phyloP scores from a whole-genome alignment of 2,888 invertebrate species.

The Schizotus pectinicornis region DNA sequence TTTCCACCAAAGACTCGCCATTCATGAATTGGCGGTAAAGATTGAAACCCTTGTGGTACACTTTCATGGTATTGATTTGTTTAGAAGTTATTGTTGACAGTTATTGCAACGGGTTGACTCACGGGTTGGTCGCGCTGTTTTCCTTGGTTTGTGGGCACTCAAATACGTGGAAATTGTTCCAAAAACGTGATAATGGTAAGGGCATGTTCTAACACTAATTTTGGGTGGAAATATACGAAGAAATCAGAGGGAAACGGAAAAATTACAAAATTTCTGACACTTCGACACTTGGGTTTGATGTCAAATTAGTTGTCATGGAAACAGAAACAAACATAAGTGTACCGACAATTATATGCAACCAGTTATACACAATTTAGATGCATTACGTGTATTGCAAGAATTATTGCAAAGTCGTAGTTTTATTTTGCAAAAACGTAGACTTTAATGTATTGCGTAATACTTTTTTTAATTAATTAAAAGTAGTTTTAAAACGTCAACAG shows the following conservation, averaged over 20 bases:
- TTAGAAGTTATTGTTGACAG: constrained; percentile 34
- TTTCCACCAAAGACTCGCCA: constrained; percentile 35
- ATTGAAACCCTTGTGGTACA: constrained; percentile 56
- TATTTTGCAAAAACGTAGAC: too few species aligned
- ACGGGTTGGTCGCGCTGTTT: too few species aligned
- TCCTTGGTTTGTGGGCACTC: too few species aligned
- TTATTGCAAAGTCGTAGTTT: too few species aligned
- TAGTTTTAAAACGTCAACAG: too few species aligned
- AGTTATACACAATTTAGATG: too few species aligned
- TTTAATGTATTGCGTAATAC: too few species aligned
- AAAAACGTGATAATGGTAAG: constrained; percentile 1
- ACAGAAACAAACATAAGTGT: not conserved
- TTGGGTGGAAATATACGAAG: not conserved
- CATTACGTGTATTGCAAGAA: too few species aligned
- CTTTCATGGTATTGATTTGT: constrained; percentile 54
- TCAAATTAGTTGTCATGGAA: constrained; percentile 17
- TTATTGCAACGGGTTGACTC: constrained; percentile 1
- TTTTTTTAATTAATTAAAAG: too few species aligned
- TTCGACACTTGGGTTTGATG: not conserved
- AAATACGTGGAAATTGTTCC: too few species aligned
- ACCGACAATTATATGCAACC: too few species aligned
- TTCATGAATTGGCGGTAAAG: constrained; percentile 51
- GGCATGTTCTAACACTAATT: too few species aligned
- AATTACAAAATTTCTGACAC: not conserved
- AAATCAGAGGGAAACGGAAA: not conserved